phyloP scores from a whole-genome alignment of 2,888 invertebrate species.

The Timandra comae region DNA sequence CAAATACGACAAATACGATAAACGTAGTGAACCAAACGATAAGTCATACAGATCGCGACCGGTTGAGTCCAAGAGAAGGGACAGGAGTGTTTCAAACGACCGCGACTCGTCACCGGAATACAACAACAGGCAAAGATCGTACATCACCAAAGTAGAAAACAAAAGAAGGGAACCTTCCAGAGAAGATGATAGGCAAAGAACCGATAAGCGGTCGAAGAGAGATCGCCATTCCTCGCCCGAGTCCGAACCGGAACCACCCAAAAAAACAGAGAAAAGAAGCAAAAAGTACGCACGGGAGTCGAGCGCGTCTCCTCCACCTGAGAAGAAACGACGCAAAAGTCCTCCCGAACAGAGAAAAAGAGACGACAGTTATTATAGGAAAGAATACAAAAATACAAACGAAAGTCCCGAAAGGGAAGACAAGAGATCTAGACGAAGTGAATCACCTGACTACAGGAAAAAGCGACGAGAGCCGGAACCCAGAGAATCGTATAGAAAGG shows the following conservation, averaged over 20 bases:
- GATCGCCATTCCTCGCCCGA: constrained; percentile 39
- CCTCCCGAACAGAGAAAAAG: constrained; percentile 34
- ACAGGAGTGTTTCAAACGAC: constrained; percentile 39
- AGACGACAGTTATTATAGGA: constrained; percentile 34
- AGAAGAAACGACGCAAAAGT: constrained; percentile 51
- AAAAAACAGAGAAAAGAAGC: constrained; percentile 36
- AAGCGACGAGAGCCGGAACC: constrained; percentile 18
- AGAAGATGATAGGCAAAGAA: constrained; percentile 35
- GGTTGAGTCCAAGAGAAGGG: constrained; percentile 40
- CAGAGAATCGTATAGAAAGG: constrained; percentile 17
- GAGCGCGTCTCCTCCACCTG: constrained; percentile 51
- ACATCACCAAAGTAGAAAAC: constrained; percentile 53
- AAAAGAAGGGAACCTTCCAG: constrained; percentile 40
- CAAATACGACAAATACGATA: constrained; percentile 50
- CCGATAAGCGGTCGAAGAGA: constrained; percentile 41
- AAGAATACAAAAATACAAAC: constrained; percentile 31
- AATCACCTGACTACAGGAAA: constrained; percentile 18
- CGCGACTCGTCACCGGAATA: constrained; percentile 43
- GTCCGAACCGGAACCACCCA: constrained; percentile 39
- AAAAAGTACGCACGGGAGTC: constrained; percentile 38
- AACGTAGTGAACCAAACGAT: constrained; percentile 34
- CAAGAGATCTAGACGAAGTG: constrained; percentile 26
- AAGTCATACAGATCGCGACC: constrained; percentile 24
- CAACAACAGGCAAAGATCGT: constrained; percentile 38
- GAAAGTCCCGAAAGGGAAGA: constrained; percentile 36